phyloP scores from a whole-genome alignment of 2,888 invertebrate genomes.

The Mesorhabditis spiculigera region DNA sequence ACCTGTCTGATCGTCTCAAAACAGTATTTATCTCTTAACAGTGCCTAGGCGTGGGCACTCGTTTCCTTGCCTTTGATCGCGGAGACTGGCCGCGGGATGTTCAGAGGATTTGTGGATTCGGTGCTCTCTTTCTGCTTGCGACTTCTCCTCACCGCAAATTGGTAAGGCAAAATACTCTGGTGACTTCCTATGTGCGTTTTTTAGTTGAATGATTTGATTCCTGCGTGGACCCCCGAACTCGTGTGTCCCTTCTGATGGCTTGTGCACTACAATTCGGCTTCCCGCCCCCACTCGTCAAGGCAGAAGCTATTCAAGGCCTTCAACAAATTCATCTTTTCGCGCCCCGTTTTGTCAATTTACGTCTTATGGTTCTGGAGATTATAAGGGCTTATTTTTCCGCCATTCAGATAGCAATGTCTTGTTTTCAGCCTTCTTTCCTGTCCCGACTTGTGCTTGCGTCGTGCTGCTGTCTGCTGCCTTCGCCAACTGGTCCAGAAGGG shows the following conservation, averaged over 20 bases:
- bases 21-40: no score
- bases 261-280: constrained; percentile 72
- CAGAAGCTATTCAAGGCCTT: constrained; percentile 89
- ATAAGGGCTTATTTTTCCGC: neutral
- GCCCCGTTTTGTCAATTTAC: constrained; percentile 86
- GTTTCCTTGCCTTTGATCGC: constrained; percentile 91
- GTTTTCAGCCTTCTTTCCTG: constrained; percentile 68
- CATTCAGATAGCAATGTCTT: constrained; percentile 11
- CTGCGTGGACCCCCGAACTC: constrained; percentile 93
- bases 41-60: constrained; percentile 81
- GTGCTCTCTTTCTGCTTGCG: constrained; percentile 85
- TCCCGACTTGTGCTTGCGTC: constrained; percentile 81
- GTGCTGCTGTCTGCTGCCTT: constrained; percentile 89
- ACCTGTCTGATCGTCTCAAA: constrained; percentile 78
- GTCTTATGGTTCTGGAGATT: constrained; percentile 65
- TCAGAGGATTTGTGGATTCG: constrained; percentile 89
- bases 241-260: constrained; percentile 83
- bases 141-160: constrained; percentile 63
- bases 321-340: constrained; percentile 98
- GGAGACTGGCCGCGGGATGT: constrained; percentile 98
- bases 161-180: no score
- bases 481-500: constrained; percentile 92
- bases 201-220: constrained; percentile 87
- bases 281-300: constrained; percentile 79
- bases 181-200: constrained; percentile 8